A percentile compares a stretch with the other conserved stretches of the same genome.
phyloP scores from a whole-genome alignment of 2,797 vertebrate genomes.

The Xiphophorus birchmanni region DNA sequence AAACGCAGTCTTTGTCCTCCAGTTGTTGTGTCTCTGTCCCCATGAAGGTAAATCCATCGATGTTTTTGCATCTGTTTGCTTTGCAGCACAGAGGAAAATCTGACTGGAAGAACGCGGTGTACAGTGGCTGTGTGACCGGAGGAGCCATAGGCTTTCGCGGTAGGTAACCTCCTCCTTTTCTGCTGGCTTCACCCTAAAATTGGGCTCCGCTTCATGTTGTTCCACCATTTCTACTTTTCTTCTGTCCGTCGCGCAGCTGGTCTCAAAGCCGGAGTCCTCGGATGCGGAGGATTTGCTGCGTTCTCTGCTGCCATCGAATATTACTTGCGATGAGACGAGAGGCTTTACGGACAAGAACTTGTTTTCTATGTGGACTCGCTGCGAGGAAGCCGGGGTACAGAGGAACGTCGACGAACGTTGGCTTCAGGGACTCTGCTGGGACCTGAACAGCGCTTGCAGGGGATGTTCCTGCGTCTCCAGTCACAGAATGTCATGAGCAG shows the following conservation, averaged over 20 bases:
- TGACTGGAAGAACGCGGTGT: conserved; percentile 97
- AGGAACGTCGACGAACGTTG: conserved; percentile 3
- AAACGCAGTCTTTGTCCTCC: not conserved
- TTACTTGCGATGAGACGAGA: conserved; percentile 86
- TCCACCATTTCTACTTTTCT: not conserved
- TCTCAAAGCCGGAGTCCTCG: conserved; percentile 90
- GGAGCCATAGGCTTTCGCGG: conserved; percentile 95
- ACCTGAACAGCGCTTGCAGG: not conserved
- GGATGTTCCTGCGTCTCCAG: conserved; percentile 1
- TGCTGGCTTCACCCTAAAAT: not conserved
- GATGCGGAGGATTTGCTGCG: conserved; percentile 95
- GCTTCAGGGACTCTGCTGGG: not conserved
- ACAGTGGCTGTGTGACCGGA: conserved; percentile 95
- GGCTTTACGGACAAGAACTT: conserved; percentile 9
- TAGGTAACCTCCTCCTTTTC: conserved; percentile 63
- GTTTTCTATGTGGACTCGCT: conserved; percentile 8
- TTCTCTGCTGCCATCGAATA: conserved; percentile 98
- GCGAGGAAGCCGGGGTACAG: conserved; percentile 6
- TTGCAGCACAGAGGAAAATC: conserved; percentile 91
- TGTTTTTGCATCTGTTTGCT: conserved; percentile 7
- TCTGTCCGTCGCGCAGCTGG: conserved; percentile 82
- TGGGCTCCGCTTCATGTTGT: not conserved
- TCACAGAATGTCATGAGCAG: not conserved
- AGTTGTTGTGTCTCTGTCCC: not conserved
- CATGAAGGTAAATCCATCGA: not conserved